Evolutionary conservation across 2,888 invertebrate genomes (phyloP).

Genomic region (Dermolepida albohirtum): DNA sequence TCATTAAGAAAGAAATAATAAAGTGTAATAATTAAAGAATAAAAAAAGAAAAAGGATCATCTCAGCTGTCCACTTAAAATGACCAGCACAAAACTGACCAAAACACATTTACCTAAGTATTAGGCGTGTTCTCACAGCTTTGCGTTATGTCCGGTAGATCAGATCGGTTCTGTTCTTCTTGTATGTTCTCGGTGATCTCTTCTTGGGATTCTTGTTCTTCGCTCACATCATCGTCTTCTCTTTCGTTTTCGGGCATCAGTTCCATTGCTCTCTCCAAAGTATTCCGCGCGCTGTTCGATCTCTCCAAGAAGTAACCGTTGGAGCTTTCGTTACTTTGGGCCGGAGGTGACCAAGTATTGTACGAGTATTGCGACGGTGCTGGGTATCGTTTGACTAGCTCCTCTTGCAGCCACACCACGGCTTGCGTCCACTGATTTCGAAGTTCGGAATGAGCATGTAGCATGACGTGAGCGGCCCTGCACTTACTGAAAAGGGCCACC

Average conservation of each 20-base stretch:
- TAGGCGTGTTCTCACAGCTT: conserved; percentile 55
- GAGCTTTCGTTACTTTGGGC: conserved; percentile 95
- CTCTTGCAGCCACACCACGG: conserved; percentile 95
- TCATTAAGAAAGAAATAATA: no score
- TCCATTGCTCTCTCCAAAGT: conserved; percentile 85
- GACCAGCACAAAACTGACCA: conserved; percentile 18
- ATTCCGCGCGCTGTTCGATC: conserved; percentile 92
- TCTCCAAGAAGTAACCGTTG: conserved; percentile 93
- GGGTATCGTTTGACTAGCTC: conserved; percentile 85
- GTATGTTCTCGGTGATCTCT: conserved; percentile 54
- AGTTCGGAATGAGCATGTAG: conserved; percentile 82
- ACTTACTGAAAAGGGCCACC: conserved; percentile 89
- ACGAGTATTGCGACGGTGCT: conserved; percentile 79
- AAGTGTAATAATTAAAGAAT: conserved; percentile 14
- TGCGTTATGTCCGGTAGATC: conserved; percentile 60
- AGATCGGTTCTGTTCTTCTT: conserved; percentile 50
- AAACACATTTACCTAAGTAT: conserved; percentile 46
- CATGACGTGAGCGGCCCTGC: conserved; percentile 83
- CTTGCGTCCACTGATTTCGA: conserved; percentile 87
- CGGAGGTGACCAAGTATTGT: conserved; percentile 94
- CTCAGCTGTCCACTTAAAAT: conserved; percentile 22
- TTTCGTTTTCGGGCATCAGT: conserved; percentile 76
- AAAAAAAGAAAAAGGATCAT: conserved; percentile 7
- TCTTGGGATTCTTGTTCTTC: conserved; percentile 62
- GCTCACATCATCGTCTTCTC: conserved; percentile 59